Conservation (phyloP, 2,888 invertebrate species). For the Macrosiphum euphorbiae region DNA sequence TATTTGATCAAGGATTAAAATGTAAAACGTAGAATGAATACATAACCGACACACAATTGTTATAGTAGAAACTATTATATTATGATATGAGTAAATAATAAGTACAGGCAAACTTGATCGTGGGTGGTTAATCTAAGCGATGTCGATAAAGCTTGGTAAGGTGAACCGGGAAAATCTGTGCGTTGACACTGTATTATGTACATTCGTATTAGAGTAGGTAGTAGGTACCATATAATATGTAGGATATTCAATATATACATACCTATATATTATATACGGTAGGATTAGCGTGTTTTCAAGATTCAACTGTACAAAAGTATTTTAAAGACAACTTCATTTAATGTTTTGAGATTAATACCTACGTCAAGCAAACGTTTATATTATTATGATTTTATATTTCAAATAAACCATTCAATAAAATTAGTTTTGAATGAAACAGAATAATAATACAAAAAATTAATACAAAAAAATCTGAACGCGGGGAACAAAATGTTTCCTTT, state of each 20-base stretch:
- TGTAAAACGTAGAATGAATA: background rate
- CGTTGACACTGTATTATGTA: background rate
- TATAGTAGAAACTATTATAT: background rate
- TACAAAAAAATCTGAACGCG: background rate
- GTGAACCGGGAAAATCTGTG: background rate
- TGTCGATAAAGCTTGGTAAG: background rate
- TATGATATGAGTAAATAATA: background rate
- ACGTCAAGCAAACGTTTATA: background rate
- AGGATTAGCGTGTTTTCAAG: background rate
- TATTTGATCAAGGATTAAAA: background rate
- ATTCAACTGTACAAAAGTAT: background rate
- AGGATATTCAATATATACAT: background rate
- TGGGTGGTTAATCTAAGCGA: background rate
- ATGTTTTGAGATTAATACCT: background rate
- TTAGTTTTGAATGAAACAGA: background rate
- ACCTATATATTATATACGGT: background rate
- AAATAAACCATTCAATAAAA: background rate
- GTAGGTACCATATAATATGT: too few relatives aligned
- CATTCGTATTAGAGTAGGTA: too few relatives aligned
- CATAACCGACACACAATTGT: background rate
- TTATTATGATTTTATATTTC: background rate
- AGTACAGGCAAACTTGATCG: background rate
- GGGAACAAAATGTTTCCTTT: constrained; percentile 22
- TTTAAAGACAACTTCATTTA: background rate
- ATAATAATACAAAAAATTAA: background rate